These are phyloP conservation scores for Caradrina clavipalpis DNA, from an alignment of 2,888 invertebrate genomes.

Conservation along the genomic window DNA sequence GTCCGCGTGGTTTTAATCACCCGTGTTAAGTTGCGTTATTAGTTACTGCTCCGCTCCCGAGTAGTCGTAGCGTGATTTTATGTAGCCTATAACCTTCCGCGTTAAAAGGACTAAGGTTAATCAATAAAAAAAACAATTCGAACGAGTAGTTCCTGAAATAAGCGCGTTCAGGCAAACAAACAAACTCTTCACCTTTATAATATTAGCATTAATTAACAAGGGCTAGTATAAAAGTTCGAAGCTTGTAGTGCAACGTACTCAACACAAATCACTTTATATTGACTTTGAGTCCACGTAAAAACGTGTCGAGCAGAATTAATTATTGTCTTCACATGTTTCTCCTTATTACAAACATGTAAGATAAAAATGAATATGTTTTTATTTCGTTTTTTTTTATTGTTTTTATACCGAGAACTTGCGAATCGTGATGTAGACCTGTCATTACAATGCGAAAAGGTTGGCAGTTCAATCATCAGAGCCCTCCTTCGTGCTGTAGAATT, in stretches of 20 bases:
- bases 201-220: too few species aligned
- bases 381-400: slow-evolving; percentile 21
- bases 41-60: too few species aligned
- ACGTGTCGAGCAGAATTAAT: slow-evolving; percentile 43
- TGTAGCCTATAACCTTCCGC: too few species aligned
- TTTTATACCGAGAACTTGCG: slow-evolving; percentile 24
- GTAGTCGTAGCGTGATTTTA: too few species aligned
- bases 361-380: slow-evolving; percentile 37
- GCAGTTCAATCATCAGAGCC: slow-evolving; percentile 31
- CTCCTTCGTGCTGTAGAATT: slow-evolving; percentile 15
- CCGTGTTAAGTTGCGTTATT: too few species aligned
- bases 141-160: too few species aligned
- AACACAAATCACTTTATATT: slow-evolving; percentile 10
- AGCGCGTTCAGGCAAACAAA: too few species aligned
- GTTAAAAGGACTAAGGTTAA: too few species aligned
- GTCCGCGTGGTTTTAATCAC: too few species aligned
- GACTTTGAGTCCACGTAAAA: slow-evolving; percentile 22
- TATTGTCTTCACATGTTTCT: slow-evolving; percentile 46
- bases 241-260: not conserved
- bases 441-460: slow-evolving; percentile 42
- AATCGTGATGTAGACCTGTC: slow-evolving; percentile 41
- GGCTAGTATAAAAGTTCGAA: not conserved
- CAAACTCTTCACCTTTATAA: too few species aligned
- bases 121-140: too few species aligned
- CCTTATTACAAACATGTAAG: slow-evolving; percentile 22